Conservation (phyloP, 2,888 invertebrate genomes). For the Agapostemon virescens region DNA sequence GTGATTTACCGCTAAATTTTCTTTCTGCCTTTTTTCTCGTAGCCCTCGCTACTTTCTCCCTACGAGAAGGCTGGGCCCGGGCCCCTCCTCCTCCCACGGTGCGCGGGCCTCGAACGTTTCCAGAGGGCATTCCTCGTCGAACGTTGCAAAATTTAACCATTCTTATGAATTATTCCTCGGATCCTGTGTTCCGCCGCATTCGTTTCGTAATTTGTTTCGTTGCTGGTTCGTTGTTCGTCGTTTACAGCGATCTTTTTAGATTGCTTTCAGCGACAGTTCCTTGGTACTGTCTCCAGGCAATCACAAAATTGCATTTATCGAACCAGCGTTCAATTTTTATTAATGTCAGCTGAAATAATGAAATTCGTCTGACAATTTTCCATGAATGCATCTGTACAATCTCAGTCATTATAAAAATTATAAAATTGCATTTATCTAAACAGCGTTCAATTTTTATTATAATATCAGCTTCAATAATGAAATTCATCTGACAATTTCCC, state of each 20-base stretch:
- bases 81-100: not conserved
- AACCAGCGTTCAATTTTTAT: too few species aligned
- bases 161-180: not conserved
- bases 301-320: too few species aligned
- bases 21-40: slow-evolving; percentile 51
- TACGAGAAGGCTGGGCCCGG: slow-evolving; percentile 3
- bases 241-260: not conserved
- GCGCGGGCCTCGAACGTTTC: not conserved
- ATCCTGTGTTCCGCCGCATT: not conserved
- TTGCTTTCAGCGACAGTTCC: too few species aligned
- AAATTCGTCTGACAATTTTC: too few species aligned
- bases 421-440: too few species aligned
- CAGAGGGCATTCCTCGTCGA: not conserved
- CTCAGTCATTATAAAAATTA: too few species aligned
- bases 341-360: too few species aligned
- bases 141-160: not conserved
- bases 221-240: not conserved
- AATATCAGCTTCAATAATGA: too few species aligned
- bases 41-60: slow-evolving; percentile 52
- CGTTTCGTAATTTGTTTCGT: not conserved
- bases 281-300: too few species aligned
- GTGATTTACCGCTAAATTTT: slow-evolving; percentile 78
- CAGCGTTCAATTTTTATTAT: too few species aligned
- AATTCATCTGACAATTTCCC: too few species aligned
- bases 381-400: too few species aligned